Conservation (phyloP, 2,797 vertebrate genomes). For the Natrix natrix region DNA sequence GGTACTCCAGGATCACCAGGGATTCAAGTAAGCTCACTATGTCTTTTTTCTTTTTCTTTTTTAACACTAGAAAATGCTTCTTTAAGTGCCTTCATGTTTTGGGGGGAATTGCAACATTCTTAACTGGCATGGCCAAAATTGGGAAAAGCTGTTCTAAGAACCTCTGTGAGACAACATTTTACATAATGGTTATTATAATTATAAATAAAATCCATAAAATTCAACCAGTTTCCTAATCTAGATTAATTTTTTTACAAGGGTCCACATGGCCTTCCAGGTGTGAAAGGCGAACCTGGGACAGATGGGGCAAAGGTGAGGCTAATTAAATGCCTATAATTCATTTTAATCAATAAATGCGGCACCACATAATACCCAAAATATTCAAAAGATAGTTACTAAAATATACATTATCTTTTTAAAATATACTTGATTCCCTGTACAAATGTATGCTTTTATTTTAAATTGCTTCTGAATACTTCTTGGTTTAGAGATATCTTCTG, state of each 20-base stretch:
- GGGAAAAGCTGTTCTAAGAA: background rate
- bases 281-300: constrained; percentile 87
- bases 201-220: background rate
- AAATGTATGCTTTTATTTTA: background rate
- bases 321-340: constrained; percentile 6
- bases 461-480: background rate
- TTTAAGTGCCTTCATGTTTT: background rate
- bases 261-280: constrained; percentile 79
- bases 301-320: constrained; percentile 82
- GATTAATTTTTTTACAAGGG: constrained; percentile 76
- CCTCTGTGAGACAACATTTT: background rate
- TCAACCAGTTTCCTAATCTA: constrained; percentile 13
- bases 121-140: background rate
- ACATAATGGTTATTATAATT: background rate
- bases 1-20: constrained; percentile 84
- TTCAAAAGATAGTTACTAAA: background rate
- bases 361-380: background rate
- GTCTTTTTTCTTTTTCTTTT: background rate
- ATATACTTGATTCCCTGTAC: background rate
- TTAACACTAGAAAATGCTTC: background rate
- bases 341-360: background rate
- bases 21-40: constrained; percentile 75
- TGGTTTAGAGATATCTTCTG: background rate
- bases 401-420: background rate
- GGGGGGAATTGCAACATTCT: background rate